Evolutionary conservation across 2,113 vertebrate species (phyloP).

Genomic region (Prunella himalayana): DNA sequence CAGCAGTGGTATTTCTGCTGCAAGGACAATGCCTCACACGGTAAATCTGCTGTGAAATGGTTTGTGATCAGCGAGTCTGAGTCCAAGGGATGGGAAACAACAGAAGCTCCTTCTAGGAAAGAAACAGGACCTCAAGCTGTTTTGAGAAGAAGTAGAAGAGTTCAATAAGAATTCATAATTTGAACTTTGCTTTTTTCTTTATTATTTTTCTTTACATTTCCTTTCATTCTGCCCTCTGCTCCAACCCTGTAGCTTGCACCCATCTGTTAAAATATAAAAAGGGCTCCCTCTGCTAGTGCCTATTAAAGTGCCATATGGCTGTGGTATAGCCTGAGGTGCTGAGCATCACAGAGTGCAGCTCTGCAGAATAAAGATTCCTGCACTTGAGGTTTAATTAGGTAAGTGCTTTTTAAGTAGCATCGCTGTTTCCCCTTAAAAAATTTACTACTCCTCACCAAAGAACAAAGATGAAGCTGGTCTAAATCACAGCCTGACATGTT

Average conservation of each 20-base stretch:
- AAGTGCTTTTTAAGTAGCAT: slow-evolving; percentile 37
- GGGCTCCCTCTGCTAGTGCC: background rate
- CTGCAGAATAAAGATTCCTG: background rate
- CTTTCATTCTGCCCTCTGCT: background rate
- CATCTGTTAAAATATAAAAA: slow-evolving; percentile 48
- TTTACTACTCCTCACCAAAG: background rate
- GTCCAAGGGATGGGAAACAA: background rate
- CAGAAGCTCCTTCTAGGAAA: background rate
- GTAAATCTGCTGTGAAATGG: background rate
- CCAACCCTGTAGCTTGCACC: background rate
- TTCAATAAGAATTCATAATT: background rate
- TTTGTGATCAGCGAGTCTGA: background rate
- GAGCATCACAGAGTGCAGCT: background rate
- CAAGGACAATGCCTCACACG: background rate
- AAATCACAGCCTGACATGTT: background rate
- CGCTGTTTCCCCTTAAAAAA: background rate
- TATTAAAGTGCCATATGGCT: slow-evolving; percentile 55
- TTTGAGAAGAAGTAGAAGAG: background rate
- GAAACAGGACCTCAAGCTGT: background rate
- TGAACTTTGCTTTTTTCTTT: background rate
- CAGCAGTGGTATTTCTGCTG: background rate
- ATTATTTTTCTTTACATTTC: background rate
- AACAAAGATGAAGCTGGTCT: background rate
- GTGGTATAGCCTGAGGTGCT: slow-evolving; percentile 41
- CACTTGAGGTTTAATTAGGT: slow-evolving; percentile 47